A percentile compares a stretch with the other conserved stretches of the same genome.
These are phyloP conservation scores for Coboldia fuscipes DNA, from an alignment of 1,140 invertebrate genomes.

Conservation along the genomic window DNA sequence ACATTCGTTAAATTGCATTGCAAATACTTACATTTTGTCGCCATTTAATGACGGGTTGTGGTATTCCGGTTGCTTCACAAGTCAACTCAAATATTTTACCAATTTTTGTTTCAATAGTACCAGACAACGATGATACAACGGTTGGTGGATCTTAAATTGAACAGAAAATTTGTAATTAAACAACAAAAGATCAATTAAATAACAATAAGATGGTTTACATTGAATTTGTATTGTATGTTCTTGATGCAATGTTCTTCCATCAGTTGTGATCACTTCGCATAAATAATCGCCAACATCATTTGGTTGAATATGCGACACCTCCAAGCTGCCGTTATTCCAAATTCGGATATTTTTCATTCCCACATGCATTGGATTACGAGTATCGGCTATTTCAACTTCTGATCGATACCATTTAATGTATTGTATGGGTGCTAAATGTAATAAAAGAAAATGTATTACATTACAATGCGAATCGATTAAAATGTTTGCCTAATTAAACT, in stretches of 20 bases:
- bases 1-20: slow-evolving; percentile 1
- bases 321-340: slow-evolving; percentile 44
- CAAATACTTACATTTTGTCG: slow-evolving; percentile 30
- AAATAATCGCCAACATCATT: slow-evolving; percentile 50
- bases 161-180: background rate
- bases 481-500: too few relatives aligned
- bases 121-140: slow-evolving; percentile 39
- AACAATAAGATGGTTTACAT: slow-evolving; percentile 26
- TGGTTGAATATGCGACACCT: slow-evolving; percentile 33
- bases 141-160: slow-evolving; percentile 33
- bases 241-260: slow-evolving; percentile 37
- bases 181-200: background rate
- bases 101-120: slow-evolving; percentile 42
- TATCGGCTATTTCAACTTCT: slow-evolving; percentile 35
- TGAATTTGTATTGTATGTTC: slow-evolving; percentile 52
- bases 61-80: slow-evolving; percentile 41
- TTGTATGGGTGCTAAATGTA: slow-evolving; percentile 9
- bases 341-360: slow-evolving; percentile 32
- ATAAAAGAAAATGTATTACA: too few relatives aligned
- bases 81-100: slow-evolving; percentile 45
- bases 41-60: slow-evolving; percentile 45
- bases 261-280: slow-evolving; percentile 32
- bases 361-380: slow-evolving; percentile 22
- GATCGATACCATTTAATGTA: slow-evolving; percentile 36
- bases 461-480: too few relatives aligned